Conservation (phyloP, 2,113 vertebrate species). For the Podocnemis expansa region DNA sequence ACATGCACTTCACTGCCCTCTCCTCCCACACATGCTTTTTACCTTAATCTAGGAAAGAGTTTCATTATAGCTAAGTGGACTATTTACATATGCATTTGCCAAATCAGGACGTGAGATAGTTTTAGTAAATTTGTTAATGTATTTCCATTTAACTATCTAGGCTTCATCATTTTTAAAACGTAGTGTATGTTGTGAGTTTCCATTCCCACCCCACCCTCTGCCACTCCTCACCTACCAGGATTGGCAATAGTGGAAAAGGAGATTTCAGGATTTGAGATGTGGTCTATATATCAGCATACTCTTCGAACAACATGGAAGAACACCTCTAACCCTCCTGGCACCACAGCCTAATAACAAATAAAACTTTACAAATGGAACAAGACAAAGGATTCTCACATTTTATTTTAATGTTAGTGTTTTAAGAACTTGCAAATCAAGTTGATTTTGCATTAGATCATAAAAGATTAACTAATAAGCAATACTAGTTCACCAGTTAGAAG, state of each 20-base stretch:
- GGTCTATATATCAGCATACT: neutral
- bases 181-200: neutral
- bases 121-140: neutral
- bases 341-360: neutral
- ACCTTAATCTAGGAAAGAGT: neutral
- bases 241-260: neutral
- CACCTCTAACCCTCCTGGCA: neutral
- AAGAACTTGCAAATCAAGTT: neutral
- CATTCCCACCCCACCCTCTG: neutral
- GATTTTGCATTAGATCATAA: neutral
- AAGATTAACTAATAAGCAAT: neutral
- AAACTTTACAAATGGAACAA: neutral
- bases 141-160: neutral
- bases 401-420: neutral
- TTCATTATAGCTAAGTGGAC: neutral
- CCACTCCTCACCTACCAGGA: neutral
- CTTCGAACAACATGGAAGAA: neutral
- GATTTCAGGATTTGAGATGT: neutral
- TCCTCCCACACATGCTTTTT: neutral
- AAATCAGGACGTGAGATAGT: neutral
- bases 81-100: neutral
- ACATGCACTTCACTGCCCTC: too few species aligned
- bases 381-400: neutral
- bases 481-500: neutral
- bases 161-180: neutral